A percentile compares a stretch with the other conserved stretches of the same genome.
Conservation (phyloP, 2,797 vertebrate species). For the Sciaenops ocellatus region DNA sequence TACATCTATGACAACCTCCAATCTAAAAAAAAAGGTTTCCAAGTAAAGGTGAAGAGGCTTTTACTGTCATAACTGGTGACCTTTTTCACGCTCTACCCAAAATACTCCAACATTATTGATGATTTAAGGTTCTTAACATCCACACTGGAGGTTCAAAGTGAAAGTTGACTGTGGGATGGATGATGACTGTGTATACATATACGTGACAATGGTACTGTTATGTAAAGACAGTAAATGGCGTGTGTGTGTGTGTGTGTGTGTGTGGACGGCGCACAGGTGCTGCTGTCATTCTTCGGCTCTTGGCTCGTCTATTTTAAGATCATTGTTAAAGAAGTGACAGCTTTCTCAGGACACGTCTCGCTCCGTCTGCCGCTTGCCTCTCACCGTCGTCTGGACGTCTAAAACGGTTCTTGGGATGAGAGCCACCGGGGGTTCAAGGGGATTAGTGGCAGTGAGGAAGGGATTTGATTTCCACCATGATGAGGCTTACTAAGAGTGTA, state of each 20-base stretch:
- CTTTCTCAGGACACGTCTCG: constrained; percentile 15
- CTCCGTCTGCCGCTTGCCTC: constrained; percentile 11
- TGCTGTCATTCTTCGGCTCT: constrained; percentile 48
- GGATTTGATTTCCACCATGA: constrained; percentile 30
- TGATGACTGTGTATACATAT: too few relatives aligned
- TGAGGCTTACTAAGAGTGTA: constrained; percentile 9
- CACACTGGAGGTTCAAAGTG: neutral
- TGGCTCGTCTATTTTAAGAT: constrained; percentile 47
- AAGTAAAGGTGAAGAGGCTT: neutral
- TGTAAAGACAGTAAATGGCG: neutral
- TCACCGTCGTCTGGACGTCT: constrained; percentile 10
- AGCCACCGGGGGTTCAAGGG: constrained; percentile 3
- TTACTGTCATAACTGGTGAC: neutral
- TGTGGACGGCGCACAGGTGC: constrained; percentile 31
- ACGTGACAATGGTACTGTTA: neutral
- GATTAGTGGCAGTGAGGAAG: neutral
- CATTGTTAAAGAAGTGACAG: constrained; percentile 8
- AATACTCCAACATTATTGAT: accelerated
- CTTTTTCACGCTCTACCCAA: neutral
- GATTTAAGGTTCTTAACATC: neutral
- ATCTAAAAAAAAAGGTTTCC: too few relatives aligned
- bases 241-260: constrained; percentile 1
- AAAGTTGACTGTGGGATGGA: too few relatives aligned
- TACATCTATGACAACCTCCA: neutral
- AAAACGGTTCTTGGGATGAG: constrained; percentile 33